Conservation (phyloP, 92 coral and sea anemone genomes). For the Phenganax stokvisi region DNA sequence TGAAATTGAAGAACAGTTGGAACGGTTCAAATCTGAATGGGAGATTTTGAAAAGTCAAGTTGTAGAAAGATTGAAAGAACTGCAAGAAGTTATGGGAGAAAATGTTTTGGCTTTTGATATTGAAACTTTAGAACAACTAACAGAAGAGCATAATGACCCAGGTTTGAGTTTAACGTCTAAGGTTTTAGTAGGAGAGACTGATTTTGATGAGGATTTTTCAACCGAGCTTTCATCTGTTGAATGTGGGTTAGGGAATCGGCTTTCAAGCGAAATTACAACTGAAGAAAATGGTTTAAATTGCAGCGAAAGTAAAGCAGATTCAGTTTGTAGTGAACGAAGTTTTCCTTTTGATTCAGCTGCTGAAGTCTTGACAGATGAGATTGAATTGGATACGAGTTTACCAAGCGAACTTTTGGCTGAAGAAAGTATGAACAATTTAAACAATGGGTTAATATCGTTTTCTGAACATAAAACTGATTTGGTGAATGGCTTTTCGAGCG, state of each 20-base stretch:
- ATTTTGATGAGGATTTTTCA: no score
- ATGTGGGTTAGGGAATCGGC: no score
- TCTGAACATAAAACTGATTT: neutral
- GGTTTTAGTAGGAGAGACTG: no score
- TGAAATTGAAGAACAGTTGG: constrained; percentile 66
- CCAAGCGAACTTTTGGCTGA: neutral
- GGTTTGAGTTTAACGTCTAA: neutral
- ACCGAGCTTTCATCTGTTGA: no score
- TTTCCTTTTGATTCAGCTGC: no score
- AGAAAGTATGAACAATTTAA: neutral
- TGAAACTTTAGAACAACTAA: neutral
- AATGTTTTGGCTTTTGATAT: neutral
- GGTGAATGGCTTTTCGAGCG: neutral
- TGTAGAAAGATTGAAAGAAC: constrained; percentile 60
- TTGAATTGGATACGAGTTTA: neutral
- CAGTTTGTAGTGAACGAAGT: no score
- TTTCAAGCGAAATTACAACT: no score
- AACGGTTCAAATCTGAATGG: constrained; percentile 83
- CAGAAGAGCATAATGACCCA: neutral
- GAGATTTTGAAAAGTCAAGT: constrained; percentile 67
- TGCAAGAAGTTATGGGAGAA: constrained; percentile 59
- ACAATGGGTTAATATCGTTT: neutral
- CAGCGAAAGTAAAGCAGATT: no score
- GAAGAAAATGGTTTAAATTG: no score
- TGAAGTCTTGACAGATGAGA: no score